These are phyloP conservation scores for Temnothorax unifasciatus DNA, from an alignment of 2,888 invertebrate species.

Conservation along the genomic window DNA sequence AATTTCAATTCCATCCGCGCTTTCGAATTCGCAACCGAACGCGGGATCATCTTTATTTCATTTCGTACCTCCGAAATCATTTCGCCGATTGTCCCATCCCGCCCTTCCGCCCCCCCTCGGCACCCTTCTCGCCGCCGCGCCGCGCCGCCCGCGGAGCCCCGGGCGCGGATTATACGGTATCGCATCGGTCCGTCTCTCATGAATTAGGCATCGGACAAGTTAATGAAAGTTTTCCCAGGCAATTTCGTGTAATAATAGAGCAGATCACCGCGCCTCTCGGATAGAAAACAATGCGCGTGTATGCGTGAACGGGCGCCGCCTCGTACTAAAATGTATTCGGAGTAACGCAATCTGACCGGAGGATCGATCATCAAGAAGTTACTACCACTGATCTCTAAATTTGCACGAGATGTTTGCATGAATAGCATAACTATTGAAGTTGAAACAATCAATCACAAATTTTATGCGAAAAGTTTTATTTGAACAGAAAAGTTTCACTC, in stretches of 20 bases:
- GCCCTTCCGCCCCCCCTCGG: neutral
- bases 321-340: slow-evolving; percentile 19
- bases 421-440: neutral
- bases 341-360: slow-evolving; percentile 2
- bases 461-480: neutral
- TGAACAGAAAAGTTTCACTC: neutral
- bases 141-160: slow-evolving; percentile 5
- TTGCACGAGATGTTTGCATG: neutral
- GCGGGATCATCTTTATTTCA: slow-evolving; percentile 52
- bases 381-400: neutral
- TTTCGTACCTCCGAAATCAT: slow-evolving; percentile 52
- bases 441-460: neutral
- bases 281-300: slow-evolving; percentile 37
- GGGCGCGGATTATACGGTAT: slow-evolving; percentile 71
- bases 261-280: slow-evolving; percentile 64
- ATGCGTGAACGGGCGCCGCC: neutral
- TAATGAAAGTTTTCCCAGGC: slow-evolving; percentile 78
- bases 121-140: neutral
- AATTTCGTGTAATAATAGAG: slow-evolving; percentile 77
- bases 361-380: slow-evolving; percentile 18
- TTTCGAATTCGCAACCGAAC: neutral
- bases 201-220: slow-evolving; percentile 78
- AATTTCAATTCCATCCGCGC: slow-evolving; percentile 9
- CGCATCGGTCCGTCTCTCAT: slow-evolving; percentile 74
- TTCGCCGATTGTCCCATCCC: slow-evolving; percentile 62